A percentile compares a stretch with the other conserved stretches of the same genome.
Evolutionary conservation across 1,140 invertebrate genomes (phyloP).

Genomic region (Camponotus floridanus): DNA sequence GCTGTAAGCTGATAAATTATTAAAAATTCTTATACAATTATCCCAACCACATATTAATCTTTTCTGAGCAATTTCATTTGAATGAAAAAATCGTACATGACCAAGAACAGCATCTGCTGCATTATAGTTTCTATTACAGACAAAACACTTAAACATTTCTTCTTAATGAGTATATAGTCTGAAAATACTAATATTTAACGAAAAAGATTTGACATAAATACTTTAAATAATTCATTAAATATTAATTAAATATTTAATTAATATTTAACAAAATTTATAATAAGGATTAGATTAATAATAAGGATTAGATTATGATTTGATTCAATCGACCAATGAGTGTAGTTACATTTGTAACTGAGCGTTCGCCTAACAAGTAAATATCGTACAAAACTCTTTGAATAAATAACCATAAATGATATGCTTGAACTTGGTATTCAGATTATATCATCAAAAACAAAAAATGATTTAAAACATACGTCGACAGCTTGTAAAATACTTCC

Average conservation of each 20-base stretch:
- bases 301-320: neutral
- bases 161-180: no score
- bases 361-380: neutral
- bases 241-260: no score
- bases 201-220: no score
- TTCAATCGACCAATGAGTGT: neutral
- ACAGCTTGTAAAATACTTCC: slow-evolving; percentile 28
- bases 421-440: neutral
- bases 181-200: no score
- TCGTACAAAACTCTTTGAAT: slow-evolving; percentile 6
- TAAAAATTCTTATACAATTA: slow-evolving; percentile 8
- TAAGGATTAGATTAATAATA: neutral
- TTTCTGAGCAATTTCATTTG: slow-evolving; percentile 24
- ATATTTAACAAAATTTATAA: no score
- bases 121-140: neutral
- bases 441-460: slow-evolving; percentile 14
- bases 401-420: slow-evolving; percentile 32
- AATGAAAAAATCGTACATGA: slow-evolving; percentile 28
- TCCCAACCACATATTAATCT: slow-evolving; percentile 1
- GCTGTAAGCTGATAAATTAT: slow-evolving; percentile 1
- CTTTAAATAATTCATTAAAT: no score
- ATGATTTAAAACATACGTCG: slow-evolving; percentile 10
- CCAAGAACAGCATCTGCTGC: neutral
- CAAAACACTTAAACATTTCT: neutral
- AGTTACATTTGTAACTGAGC: no score